These are phyloP conservation scores for Chloroceryle inda DNA, from an alignment of 2,797 vertebrate species.

Conservation along the genomic window DNA sequence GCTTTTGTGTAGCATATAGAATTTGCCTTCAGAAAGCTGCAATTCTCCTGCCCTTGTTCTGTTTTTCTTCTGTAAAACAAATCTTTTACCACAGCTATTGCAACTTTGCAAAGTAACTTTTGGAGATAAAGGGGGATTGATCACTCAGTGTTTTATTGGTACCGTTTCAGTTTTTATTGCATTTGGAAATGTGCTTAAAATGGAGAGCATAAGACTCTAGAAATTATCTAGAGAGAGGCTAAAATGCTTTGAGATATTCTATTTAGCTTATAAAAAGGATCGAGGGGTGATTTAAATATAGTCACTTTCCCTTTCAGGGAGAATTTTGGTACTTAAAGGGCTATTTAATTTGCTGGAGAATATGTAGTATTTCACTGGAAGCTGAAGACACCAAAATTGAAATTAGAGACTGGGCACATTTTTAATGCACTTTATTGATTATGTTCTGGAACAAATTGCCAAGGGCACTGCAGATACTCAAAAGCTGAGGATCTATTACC, in stretches of 20 bases:
- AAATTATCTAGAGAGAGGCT: not conserved
- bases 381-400: not conserved
- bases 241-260: not conserved
- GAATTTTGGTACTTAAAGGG: not conserved
- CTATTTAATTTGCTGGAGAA: not conserved
- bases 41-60: accelerated
- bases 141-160: not conserved
- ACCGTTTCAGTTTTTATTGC: not conserved
- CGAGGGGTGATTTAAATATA: not conserved
- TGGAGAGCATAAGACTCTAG: not conserved
- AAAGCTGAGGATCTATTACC: not conserved
- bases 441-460: not conserved
- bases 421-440: not conserved
- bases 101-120: accelerated
- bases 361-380: not conserved
- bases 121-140: not conserved
- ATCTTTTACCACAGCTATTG: not conserved
- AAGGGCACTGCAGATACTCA: not conserved
- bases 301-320: not conserved
- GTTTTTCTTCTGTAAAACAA: accelerated
- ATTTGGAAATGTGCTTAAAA: not conserved
- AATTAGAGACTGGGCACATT: not conserved
- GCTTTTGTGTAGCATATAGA: not conserved
- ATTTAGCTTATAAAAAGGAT: not conserved
- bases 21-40: not conserved